Percentiles rank a stretch among this genome's conserved stretches.
These are phyloP conservation scores for Caenorhabditis panamensis DNA, from an alignment of 2,888 invertebrate genomes.

Conservation along the genomic window DNA sequence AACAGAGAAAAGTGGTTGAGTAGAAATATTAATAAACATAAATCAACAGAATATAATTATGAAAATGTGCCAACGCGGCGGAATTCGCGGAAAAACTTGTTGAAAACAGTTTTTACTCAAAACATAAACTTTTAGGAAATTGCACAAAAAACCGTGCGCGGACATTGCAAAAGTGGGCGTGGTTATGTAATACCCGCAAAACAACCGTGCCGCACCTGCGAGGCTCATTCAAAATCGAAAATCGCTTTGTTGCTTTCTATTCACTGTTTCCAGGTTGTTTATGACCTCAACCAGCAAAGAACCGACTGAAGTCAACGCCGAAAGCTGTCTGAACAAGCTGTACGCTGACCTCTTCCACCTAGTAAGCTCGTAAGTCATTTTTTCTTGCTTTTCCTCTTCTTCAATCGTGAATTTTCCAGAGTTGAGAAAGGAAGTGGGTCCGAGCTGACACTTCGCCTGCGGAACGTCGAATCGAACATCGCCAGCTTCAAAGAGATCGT, in stretches of 20 bases:
- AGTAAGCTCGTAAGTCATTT: slow-evolving; percentile 62
- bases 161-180: slow-evolving; percentile 17
- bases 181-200: background rate
- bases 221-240: slow-evolving; percentile 18
- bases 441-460: slow-evolving; percentile 61
- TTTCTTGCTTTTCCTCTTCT: too few relatives aligned
- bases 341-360: slow-evolving; percentile 62
- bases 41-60: too few relatives aligned
- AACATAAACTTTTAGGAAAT: too few relatives aligned
- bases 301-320: slow-evolving; percentile 23
- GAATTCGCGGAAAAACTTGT: too few relatives aligned
- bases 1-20: too few relatives aligned
- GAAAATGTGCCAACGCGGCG: too few relatives aligned
- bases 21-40: too few relatives aligned
- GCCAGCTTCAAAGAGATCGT: slow-evolving; percentile 60
- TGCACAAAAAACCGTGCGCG: too few relatives aligned
- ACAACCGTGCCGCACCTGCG: background rate
- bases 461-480: slow-evolving; percentile 57
- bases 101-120: too few relatives aligned
- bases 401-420: slow-evolving; percentile 4
- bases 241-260: background rate
- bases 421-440: slow-evolving; percentile 65
- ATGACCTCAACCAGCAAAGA: slow-evolving; percentile 50
- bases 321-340: slow-evolving; percentile 56
- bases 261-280: slow-evolving; percentile 17